Evolutionary conservation across 2,797 vertebrate species (phyloP), one percentile per base, ranked within the genome.

Genomic region (Sebastes cheni): DNA sequence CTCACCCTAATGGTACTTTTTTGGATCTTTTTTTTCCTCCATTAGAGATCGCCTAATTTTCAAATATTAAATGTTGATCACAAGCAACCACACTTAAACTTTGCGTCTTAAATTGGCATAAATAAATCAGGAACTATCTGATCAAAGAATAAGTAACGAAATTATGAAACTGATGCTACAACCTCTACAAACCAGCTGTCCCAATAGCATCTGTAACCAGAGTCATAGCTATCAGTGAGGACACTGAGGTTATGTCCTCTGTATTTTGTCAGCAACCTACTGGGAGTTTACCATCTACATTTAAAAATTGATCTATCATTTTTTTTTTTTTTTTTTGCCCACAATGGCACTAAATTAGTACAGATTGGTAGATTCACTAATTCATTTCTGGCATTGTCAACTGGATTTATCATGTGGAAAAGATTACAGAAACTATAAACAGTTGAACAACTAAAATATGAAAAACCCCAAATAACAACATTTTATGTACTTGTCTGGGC

Each of bases 41-140:
- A 42, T 65, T 61, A 1, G 5, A 61, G 42, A 42, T 32, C 59
- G 0, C 9, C 20, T 61, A 0, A 30, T 61, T 30, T 61, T 65
- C 62, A 36, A 36, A 16, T 25, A 22, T 36, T 0, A 22, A 46
- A 27, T 27, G 0, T 0, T 46, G 23, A 18, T 50, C 0, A 20
- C 23, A 29, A 46, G 27, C 32, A 65, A 65, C 34, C 22, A 39
- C 2, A 39, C 0, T 1, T 65, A 4, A 16, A 59, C 16, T 34
- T 22, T 34, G 18, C 0, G 6, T 18, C 22, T 25, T 42, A 27
- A 10, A 6, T 42, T 66, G 9, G 11, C 55, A 62, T 12, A 62
- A 13, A 62, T 62, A 25, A 42, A 36, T 36, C 20, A 23, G 14
- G 8, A 66, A 27, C 16, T 18, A 25, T 46, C 36, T 46, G 62